These are phyloP conservation scores for Itoplectis maculator DNA, from an alignment of 2,888 invertebrate species.

Conservation along the genomic window DNA sequence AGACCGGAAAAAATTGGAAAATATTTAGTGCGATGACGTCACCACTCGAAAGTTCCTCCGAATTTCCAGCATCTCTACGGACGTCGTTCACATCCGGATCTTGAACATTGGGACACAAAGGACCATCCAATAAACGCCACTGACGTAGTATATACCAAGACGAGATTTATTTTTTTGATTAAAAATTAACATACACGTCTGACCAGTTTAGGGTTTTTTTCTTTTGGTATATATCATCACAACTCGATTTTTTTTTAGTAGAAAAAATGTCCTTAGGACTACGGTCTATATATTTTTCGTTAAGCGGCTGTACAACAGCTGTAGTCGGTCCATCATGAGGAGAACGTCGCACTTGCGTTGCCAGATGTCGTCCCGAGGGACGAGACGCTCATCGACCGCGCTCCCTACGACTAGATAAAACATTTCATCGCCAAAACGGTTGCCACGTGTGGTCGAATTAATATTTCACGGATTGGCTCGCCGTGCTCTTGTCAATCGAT, in stretches of 20 bases:
- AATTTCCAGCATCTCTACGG: too few relatives aligned
- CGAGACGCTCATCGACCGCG: constrained; percentile 52
- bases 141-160: constrained; percentile 69
- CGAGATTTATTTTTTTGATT: constrained; percentile 77
- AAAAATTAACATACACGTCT: constrained; percentile 79
- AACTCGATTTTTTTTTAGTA: constrained; percentile 69
- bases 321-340: constrained; percentile 29
- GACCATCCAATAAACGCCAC: not conserved
- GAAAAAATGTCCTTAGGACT: constrained; percentile 75
- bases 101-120: not conserved
- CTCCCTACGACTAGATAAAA: constrained; percentile 65
- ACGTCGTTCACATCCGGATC: not conserved
- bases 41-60: too few relatives aligned
- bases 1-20: too few relatives aligned
- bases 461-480: constrained; percentile 5
- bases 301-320: constrained; percentile 63
- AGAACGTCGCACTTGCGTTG: constrained; percentile 6
- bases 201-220: constrained; percentile 66
- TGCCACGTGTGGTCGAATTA: constrained; percentile 9
- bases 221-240: constrained; percentile 75
- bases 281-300: constrained; percentile 2
- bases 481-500: constrained; percentile 5
- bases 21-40: too few relatives aligned
- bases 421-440: constrained; percentile 25
- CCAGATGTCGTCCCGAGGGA: constrained; percentile 15